Evolutionary conservation across 2,888 invertebrate genomes (phyloP).

Genomic region (Agonopterix heracliana): DNA sequence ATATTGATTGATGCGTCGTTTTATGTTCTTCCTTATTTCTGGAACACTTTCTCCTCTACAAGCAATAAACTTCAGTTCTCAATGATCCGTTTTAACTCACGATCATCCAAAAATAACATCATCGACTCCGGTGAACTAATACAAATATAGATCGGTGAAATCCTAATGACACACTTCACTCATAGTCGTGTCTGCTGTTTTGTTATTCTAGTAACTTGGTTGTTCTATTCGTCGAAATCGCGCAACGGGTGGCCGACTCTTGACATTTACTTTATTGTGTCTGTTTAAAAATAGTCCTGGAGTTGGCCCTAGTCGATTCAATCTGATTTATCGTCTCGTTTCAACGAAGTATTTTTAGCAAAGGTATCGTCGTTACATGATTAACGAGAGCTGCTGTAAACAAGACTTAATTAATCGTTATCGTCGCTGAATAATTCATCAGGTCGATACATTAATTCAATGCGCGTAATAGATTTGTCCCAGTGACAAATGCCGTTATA

Average conservation of each 20-base stretch:
- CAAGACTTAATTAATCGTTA: background rate
- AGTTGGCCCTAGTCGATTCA: background rate
- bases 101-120: constrained; percentile 30
- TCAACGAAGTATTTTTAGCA: no score
- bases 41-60: constrained; percentile 23
- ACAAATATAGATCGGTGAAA: constrained; percentile 55
- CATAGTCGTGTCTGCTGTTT: constrained; percentile 21
- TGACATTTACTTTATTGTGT: constrained; percentile 32
- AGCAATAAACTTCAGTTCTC: constrained; percentile 52
- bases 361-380: background rate
- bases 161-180: constrained; percentile 64
- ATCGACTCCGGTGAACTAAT: constrained; percentile 14
- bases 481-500: constrained; percentile 8
- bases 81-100: constrained; percentile 44
- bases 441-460: constrained; percentile 22
- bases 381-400: background rate
- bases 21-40: constrained; percentile 6
- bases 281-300: constrained; percentile 1
- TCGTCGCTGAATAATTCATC: constrained; percentile 26
- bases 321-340: background rate
- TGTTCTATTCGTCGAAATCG: constrained; percentile 40
- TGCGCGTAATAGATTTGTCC: constrained; percentile 10
- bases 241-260: constrained; percentile 52
- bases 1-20: constrained; percentile 3
- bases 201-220: constrained; percentile 15